Conservation (phyloP, 2,888 invertebrate species). For the Phaonia tiefii region DNA sequence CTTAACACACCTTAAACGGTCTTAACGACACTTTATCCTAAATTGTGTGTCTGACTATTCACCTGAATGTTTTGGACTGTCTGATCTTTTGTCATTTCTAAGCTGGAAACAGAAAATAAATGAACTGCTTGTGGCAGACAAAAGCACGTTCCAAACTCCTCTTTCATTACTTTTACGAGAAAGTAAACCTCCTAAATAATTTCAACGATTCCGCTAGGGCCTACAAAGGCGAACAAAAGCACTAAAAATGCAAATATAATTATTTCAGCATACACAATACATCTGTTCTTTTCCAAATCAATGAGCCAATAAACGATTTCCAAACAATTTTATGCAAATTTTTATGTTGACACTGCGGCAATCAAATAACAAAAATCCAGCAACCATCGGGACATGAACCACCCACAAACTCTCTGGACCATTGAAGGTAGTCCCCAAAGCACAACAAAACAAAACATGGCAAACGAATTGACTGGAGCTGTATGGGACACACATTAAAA, state of each 20-base stretch:
- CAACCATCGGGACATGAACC: neutral
- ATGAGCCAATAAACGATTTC: conserved; percentile 66
- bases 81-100: too few species aligned
- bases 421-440: neutral
- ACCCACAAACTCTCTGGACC: too few species aligned
- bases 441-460: conserved; percentile 4
- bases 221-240: neutral
- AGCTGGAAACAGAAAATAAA: too few species aligned
- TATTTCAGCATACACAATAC: conserved; percentile 52
- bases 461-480: neutral
- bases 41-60: too few species aligned
- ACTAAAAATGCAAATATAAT: conserved; percentile 58
- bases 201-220: neutral
- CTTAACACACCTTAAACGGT: too few species aligned
- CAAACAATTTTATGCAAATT: conserved; percentile 65
- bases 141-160: neutral
- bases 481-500: conserved; percentile 48
- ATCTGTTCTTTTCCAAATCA: conserved; percentile 61
- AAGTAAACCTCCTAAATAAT: neutral
- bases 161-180: neutral
- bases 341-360: conserved; percentile 50
- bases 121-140: neutral
- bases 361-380: conserved; percentile 16
- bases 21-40: too few species aligned
- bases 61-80: too few species aligned